These are phyloP conservation scores for Meriones unguiculatus DNA, from an alignment of 2,113 vertebrate genomes.

Conservation along the genomic window DNA sequence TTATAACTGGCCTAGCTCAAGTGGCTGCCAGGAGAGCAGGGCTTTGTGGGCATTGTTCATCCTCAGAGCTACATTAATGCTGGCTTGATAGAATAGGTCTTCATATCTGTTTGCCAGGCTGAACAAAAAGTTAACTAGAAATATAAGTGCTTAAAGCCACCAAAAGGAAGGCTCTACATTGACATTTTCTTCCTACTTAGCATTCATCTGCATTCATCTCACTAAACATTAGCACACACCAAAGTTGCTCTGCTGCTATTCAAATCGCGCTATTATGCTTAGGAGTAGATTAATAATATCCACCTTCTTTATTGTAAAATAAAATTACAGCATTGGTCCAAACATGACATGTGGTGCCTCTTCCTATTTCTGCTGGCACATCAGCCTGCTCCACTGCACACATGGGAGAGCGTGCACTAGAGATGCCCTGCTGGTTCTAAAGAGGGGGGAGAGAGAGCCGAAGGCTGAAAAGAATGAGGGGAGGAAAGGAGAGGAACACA, in stretches of 20 bases:
- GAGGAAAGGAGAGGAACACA: neutral
- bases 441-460: neutral
- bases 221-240: conserved; percentile 68
- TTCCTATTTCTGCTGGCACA: conserved; percentile 26
- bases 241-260: conserved; percentile 75
- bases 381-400: conserved; percentile 47
- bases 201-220: conserved; percentile 73
- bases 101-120: conserved; percentile 56
- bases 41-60: conserved; percentile 50
- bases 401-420: neutral
- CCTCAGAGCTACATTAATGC: conserved; percentile 44
- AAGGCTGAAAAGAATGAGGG: neutral
- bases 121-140: conserved; percentile 76
- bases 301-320: conserved; percentile 69
- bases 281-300: conserved; percentile 71
- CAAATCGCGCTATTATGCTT: conserved; percentile 62
- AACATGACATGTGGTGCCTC: conserved; percentile 55
- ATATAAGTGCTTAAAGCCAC: conserved; percentile 63
- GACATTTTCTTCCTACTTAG: conserved; percentile 72
- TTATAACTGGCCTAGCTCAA: conserved; percentile 69
- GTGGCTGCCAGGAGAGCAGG: conserved; percentile 66
- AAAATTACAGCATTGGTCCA: conserved; percentile 75
- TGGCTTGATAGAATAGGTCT: conserved; percentile 63
- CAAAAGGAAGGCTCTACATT: conserved; percentile 62
- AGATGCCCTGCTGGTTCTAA: conserved; percentile 52